Evolutionary conservation across 1,140 invertebrate genomes (phyloP), one percentile per base, ranked within the genome.

Genomic region (Chrysopa pallens): DNA sequence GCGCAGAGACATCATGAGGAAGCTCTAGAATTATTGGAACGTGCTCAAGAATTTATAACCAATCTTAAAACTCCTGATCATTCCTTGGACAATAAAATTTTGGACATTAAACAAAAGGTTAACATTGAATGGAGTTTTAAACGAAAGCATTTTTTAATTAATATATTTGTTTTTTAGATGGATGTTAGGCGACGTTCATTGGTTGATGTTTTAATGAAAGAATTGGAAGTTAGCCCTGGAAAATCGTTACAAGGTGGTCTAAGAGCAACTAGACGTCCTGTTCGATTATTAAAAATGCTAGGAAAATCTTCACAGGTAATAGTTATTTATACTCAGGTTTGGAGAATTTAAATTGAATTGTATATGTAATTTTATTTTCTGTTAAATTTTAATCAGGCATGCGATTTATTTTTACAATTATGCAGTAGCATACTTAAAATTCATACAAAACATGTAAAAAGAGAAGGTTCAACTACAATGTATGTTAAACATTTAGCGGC

Each of bases 1-100:
- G 94, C 93, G n/a, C 90, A 97, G 61, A 73, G 94, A 51, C 88
- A 96, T 58, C 96, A 97, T 61, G 90, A 96, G 61, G 85, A 92
- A 56, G 91, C 94, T 12, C 85, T 93, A 45, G 73, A 76, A 45
- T 65, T 95, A 7, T 76, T 97, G 40, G 76, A 86, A 48, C 82
- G 77, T 63, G 78, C 76, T 0, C 71, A 71, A 48, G 62, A 70
- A 4, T 82, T 71, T 49, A 53, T 74, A 17, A 54, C 50, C 14
- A 58, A 66, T 40, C 51, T 59, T 36, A 48, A 49, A 40, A 48
- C 55, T 29, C 66, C 65, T 27, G 63, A 67, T 46, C 63, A 64
- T 37, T 56, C 52, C 31, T 38, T 42, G 12, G 57, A 59, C 43
- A 61, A 59, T 14, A 44, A 59, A 8, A 36, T 64, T 4, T 49